Base-by-base conservation (phyloP, 2,888 invertebrate genomes). In the Iphiclides podalirius region DNA sequence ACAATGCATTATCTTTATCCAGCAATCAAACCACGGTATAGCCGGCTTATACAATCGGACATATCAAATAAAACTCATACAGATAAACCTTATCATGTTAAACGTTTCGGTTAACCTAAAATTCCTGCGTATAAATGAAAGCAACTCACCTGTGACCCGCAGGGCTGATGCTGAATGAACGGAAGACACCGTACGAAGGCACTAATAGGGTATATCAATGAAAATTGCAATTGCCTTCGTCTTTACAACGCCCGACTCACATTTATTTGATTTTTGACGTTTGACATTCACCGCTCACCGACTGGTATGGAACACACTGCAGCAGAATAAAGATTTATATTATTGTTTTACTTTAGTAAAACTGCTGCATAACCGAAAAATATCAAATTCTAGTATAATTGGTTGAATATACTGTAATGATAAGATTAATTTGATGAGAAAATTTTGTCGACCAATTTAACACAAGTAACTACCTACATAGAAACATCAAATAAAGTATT, bases 101-200 rank as follows among this genome's bases (percentile, higher is more conserved):
- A 26, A 13, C 16, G n/a, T 31, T 47, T 23, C 44, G 50, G 47
- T 52, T 50, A 55, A 49, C 48, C 48, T 43, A 26, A 37, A 43
- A 43, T 28, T 17, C 4, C 6, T 8, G 15, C 2, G 23, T 36
- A 52, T 53, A 55, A 53, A 54, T 53, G 8, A 58, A 47, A 47
- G 57, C 57, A 64, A 76, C 78, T 76, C 53, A 79, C 78, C 54
- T 64, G 54, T 68, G 66, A 59, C 55, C 50, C 52, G 51, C 59
- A 64, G 63, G 65, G 57, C 54, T 55, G 60, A 58, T 53, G 56
- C 59, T 57, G 60, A 58, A 56, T 52, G 57, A 50, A n/a, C n/a
- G 54, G 52, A 50, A 34, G 15, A 52, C 52, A 57, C 52, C 66
- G 68, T 68, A 61, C 62, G 61, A 60, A 63, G 55, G 60, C 70